Evolutionary conservation across 2,888 invertebrate species (phyloP), one percentile per base, ranked within the genome.

Genomic region (Aphidoletes aphidimyza): DNA sequence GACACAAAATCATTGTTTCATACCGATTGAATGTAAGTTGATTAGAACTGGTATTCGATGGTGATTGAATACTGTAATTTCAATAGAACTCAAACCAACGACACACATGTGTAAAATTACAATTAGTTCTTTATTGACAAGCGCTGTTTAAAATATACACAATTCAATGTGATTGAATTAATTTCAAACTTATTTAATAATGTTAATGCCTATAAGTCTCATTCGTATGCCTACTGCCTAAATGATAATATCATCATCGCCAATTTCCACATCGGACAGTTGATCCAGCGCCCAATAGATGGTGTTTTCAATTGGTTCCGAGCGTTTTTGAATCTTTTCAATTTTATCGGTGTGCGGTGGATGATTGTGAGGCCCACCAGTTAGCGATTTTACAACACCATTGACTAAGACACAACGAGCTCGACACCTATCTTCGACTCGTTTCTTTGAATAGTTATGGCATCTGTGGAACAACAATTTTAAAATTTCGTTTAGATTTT

Each of bases 401-500:
- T 89, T 88, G 83, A 89, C 89, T 5, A 90, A 87, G 0, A 90
- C 90, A 86, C 90, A 90, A 3, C 90, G 88, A 0, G 90, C 89
- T 1, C 90, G 89, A 86, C 91, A 91, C 6, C 90, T 88, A 84
- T 88, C 87, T 30, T 89, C 88, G 85, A 88, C 88, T 36, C 87
- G 86, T 85, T 89, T 89, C 85, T 90, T 90, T 2, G 90, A 90
- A 86, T 90, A 90, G 86, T 90, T 90, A 86, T 90, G 90, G 78
- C 90, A 90, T 17, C 90, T 81, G 37, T 6, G 22, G 22, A 81
- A n/a, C 19, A 5, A 54, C 17, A 54, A 54, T 54, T 54, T 54
- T 54, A n/a, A 54, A n/a, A n/a, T n/a, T n/a, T n/a, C n/a, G n/a
- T n/a, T n/a, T n/a, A n/a, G n/a, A n/a, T n/a, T n/a, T n/a, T n/a